These are phyloP conservation scores for Exaiptasia diaphana DNA, from an alignment of 64 coral and sea anemone species.

Conservation along the genomic window DNA sequence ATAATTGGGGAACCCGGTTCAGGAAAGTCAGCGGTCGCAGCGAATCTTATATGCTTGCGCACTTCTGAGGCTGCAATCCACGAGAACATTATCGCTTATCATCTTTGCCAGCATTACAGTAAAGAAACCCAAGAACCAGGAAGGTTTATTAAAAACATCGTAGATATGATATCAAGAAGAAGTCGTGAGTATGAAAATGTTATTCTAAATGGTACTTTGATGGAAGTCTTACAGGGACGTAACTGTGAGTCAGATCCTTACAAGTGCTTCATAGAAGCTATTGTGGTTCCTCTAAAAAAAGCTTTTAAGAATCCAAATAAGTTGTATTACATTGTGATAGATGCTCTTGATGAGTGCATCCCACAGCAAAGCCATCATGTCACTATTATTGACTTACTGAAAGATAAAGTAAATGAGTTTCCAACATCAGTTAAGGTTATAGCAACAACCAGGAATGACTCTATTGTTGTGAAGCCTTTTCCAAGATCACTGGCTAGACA, in stretches of 20 bases:
- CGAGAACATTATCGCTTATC: conserved; percentile 70
- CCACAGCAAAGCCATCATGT: background rate
- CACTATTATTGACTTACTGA: no score
- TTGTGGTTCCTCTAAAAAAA: conserved; percentile 13
- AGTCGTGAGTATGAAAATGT: conserved; percentile 38
- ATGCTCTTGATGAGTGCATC: conserved; percentile 89
- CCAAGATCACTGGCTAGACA: background rate
- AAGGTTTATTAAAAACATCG: conserved; percentile 77
- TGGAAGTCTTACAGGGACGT: no score
- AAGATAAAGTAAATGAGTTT: conserved; percentile 24
- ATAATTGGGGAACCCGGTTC: conserved; percentile 83
- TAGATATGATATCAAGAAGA: conserved; percentile 60
- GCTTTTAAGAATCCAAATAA: conserved; percentile 24
- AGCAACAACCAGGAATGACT: conserved; percentile 63
- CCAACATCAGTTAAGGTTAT: conserved; percentile 84
- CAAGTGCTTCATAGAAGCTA: conserved; percentile 28
- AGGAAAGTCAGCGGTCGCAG: conserved; percentile 78
- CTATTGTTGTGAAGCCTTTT: background rate
- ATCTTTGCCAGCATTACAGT: conserved; percentile 72
- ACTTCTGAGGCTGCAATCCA: conserved; percentile 61
- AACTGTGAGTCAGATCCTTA: conserved; percentile 29
- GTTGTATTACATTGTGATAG: conserved; percentile 56
- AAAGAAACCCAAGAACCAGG: conserved; percentile 66
- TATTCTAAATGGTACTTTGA: conserved; percentile 16
- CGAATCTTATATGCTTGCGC: conserved; percentile 73